A percentile compares a stretch with the other conserved stretches of the same genome.
Evolutionary conservation across 2,113 vertebrate genomes (phyloP).

Genomic region (Alosa alosa): DNA sequence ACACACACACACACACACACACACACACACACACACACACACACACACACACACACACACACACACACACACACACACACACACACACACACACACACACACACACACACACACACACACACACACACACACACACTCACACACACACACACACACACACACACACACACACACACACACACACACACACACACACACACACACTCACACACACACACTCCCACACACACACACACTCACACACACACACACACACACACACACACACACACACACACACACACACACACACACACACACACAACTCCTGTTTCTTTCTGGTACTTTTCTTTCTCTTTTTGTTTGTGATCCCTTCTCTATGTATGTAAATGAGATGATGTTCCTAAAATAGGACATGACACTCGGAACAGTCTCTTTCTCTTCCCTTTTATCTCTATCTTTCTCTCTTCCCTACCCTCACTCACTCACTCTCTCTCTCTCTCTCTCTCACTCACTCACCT

Average conservation of each 20-base stretch:
- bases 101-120: not conserved
- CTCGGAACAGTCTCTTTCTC: not conserved
- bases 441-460: not conserved
- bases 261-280: not conserved
- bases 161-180: not conserved
- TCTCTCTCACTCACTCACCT: too few species aligned
- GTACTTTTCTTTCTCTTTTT: not conserved
- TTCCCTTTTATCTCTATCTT: not conserved
- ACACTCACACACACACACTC: not conserved
- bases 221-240: not conserved
- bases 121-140: not conserved
- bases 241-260: not conserved
- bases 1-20: too few species aligned
- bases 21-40: not conserved
- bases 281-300: not conserved
- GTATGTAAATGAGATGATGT: not conserved
- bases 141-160: not conserved
- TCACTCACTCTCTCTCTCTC: not conserved
- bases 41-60: not conserved
- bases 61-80: not conserved
- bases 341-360: not conserved
- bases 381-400: not conserved
- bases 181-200: not conserved
- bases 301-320: not conserved
- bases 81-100: not conserved